A percentile compares a stretch with the other conserved stretches of the same genome.
Evolutionary conservation across 1,140 invertebrate species (phyloP).

Genomic region (Cardiocondyla obscurior): DNA sequence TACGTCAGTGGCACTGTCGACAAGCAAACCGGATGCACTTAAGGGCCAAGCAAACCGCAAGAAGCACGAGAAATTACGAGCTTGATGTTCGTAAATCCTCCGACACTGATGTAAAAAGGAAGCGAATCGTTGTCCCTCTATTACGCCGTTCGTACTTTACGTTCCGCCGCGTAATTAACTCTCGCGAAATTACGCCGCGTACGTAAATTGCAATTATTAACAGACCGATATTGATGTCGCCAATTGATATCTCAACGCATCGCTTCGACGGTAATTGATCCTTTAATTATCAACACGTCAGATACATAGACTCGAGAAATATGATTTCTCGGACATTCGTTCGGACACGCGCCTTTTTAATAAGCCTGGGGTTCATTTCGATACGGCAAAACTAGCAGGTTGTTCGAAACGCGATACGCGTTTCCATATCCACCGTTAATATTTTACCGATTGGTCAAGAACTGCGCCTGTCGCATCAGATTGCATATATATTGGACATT

Average conservation of each 20-base stretch:
- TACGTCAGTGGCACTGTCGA: background rate
- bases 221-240: background rate
- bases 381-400: background rate
- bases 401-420: background rate
- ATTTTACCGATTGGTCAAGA: constrained; percentile 28
- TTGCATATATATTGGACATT: constrained; percentile 55
- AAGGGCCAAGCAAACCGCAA: background rate
- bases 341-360: no score
- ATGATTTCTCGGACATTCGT: no score
- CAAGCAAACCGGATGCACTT: constrained; percentile 6
- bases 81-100: constrained; percentile 15
- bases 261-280: background rate
- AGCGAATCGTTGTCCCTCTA: constrained; percentile 21
- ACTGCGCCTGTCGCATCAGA: background rate
- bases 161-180: background rate
- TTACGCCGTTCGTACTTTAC: background rate
- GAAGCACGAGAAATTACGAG: constrained; percentile 24
- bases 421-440: constrained; percentile 1
- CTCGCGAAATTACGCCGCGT: background rate
- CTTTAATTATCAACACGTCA: background rate
- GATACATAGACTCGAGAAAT: background rate
- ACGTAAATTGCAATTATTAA: background rate
- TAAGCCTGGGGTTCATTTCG: no score
- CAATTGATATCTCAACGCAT: background rate
- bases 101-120: constrained; percentile 23